Percentiles rank a stretch among this genome's conserved stretches.
Conservation (phyloP, 2,113 vertebrate species). For the Silurus meridionalis region DNA sequence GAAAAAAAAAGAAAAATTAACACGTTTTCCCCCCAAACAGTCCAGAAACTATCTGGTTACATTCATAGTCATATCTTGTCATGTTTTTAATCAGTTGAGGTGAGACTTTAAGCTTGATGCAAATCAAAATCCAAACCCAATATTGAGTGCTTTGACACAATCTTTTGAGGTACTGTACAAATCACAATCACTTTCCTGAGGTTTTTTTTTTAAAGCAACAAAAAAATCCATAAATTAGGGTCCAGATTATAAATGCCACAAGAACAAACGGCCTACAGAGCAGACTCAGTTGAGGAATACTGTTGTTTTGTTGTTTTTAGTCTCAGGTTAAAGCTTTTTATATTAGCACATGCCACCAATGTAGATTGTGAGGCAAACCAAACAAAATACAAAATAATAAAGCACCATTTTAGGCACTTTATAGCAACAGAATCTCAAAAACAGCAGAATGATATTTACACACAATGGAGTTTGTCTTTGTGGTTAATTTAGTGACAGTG, state of each 20-base stretch:
- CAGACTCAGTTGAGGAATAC: conserved; percentile 91
- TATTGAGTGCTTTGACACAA: conserved; percentile 92
- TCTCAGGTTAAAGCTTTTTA: conserved; percentile 98
- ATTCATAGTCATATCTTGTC: conserved; percentile 90
- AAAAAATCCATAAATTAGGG: conserved; percentile 87
- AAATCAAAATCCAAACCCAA: conserved; percentile 86
- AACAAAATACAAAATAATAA: conserved; percentile 75
- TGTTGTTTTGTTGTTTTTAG: conserved; percentile 75
- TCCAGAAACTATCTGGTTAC: conserved; percentile 83
- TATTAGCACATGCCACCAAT: conserved; percentile 98
- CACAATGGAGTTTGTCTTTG: conserved; percentile 79
- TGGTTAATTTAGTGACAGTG: conserved; percentile 81
- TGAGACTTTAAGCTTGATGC: conserved; percentile 85
- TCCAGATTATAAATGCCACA: conserved; percentile 89
- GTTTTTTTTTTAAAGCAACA: conserved; percentile 82
- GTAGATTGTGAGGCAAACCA: conserved; percentile 96
- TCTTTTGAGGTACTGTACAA: conserved; percentile 98
- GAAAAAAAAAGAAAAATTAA: conserved; percentile 50
- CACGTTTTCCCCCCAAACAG: conserved; percentile 75
- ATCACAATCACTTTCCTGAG: conserved; percentile 98
- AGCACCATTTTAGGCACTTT: conserved; percentile 99
- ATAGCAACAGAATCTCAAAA: conserved; percentile 99
- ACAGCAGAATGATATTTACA: conserved; percentile 96
- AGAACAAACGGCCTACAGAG: conserved; percentile 59
- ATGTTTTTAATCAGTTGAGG: conserved; percentile 85